These are phyloP conservation scores for Malurus leucopterus DNA, from an alignment of 2,797 vertebrate genomes.

Conservation along the genomic window DNA sequence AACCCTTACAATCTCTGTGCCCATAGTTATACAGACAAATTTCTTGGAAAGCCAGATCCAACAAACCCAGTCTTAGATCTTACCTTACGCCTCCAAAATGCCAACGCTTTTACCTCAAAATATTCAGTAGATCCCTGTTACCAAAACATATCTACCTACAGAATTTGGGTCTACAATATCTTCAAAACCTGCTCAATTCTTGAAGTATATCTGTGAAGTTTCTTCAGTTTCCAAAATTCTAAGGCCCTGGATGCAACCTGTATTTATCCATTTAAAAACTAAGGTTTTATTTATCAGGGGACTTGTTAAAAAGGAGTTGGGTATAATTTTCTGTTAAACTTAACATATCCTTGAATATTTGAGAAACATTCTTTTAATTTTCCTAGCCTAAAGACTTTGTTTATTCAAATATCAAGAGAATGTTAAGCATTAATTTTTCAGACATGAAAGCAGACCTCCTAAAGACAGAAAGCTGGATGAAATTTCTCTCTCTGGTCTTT, in stretches of 20 bases:
- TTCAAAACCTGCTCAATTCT: background rate
- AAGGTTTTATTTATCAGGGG: background rate
- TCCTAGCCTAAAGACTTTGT: background rate
- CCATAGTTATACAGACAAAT: accelerated
- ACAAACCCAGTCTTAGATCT: background rate
- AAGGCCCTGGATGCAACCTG: background rate
- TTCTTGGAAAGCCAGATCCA: background rate
- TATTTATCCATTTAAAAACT: background rate
- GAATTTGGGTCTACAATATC: accelerated
- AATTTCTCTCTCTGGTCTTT: background rate
- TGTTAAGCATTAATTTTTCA: background rate
- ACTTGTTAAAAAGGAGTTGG: background rate
- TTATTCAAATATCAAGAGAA: background rate
- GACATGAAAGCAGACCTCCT: background rate
- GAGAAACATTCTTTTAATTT: background rate
- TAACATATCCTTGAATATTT: background rate
- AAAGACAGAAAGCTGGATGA: background rate
- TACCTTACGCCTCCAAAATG: background rate
- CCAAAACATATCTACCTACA: background rate
- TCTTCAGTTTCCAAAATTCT: background rate
- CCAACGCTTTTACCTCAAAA: background rate
- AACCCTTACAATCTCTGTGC: background rate
- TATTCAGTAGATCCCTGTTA: background rate
- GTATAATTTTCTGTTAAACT: background rate
- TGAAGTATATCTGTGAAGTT: background rate